phyloP scores from a whole-genome alignment of 2,797 vertebrate genomes.

The Lithobates sylvaticus region DNA sequence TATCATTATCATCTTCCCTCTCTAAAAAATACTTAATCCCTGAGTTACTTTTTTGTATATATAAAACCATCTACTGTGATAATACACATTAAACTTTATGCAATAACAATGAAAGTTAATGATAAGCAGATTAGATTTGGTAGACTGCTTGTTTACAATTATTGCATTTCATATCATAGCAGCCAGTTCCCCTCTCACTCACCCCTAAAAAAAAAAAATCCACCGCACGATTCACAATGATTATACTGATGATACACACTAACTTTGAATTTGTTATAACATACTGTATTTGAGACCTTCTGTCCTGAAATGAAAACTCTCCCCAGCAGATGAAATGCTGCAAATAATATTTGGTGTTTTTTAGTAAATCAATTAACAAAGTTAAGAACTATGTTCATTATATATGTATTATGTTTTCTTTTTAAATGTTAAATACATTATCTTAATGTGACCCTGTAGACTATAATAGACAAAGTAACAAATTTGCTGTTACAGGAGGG shows the following conservation, averaged over 20 bases:
- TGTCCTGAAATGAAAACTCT: neutral
- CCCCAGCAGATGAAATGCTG: neutral
- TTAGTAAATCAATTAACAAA: neutral
- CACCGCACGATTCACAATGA: neutral
- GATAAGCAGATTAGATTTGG: neutral
- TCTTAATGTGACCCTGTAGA: too few species aligned
- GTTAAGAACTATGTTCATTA: too few species aligned
- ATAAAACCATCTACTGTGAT: neutral
- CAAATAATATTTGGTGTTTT: neutral
- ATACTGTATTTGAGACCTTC: neutral
- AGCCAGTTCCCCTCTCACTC: neutral
- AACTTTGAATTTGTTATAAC: neutral
- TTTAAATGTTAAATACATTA: too few species aligned
- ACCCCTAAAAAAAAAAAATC: neutral
- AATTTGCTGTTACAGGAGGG: too few species aligned
- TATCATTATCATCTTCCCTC: neutral
- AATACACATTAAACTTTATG: neutral
- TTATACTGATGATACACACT: too few species aligned
- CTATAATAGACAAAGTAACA: too few species aligned
- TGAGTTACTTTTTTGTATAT: neutral
- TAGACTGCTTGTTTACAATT: neutral
- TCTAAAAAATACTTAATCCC: neutral
- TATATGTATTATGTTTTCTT: too few species aligned
- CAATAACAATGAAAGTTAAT: slow-evolving; percentile 1
- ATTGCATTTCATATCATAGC: neutral